phyloP scores from a whole-genome alignment of 2,113 vertebrate species.

The Coptodon bakossiorum region DNA sequence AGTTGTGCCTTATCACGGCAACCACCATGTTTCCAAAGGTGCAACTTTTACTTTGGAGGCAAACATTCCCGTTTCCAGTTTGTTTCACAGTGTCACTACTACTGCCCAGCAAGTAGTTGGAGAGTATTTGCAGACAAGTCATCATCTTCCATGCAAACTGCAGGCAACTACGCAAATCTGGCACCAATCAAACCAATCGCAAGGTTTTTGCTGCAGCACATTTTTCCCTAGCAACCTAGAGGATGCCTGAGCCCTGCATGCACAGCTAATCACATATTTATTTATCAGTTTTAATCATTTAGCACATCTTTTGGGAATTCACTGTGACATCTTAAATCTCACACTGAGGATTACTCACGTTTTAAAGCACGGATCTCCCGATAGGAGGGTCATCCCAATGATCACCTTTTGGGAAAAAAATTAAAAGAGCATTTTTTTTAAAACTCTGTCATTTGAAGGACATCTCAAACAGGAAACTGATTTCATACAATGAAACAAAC shows the following conservation, averaged over 20 bases:
- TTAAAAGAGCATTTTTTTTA: neutral
- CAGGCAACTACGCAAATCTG: rapidly evolving
- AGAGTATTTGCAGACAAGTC: neutral
- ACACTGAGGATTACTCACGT: constrained; percentile 71
- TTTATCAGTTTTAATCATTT: neutral
- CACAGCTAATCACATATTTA: neutral
- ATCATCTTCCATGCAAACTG: neutral
- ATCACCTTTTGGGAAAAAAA: constrained; percentile 73
- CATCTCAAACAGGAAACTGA: rapidly evolving
- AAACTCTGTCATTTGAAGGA: neutral
- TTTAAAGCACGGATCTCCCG: constrained; percentile 98
- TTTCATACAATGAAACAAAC: neutral
- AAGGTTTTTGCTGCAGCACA: neutral
- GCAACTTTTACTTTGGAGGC: neutral
- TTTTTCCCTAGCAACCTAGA: neutral
- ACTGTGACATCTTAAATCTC: neutral
- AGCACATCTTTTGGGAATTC: neutral
- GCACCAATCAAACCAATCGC: rapidly evolving
- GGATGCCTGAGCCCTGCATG: neutral
- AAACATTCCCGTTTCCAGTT: rapidly evolving
- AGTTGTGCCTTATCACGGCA: neutral
- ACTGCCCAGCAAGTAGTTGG: neutral
- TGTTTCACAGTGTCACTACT: rapidly evolving
- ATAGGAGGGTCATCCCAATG: constrained; percentile 94
- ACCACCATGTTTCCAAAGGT: neutral